Conservation (phyloP, 1,140 invertebrate genomes). For the Pseudomyrmex dendroicus region DNA sequence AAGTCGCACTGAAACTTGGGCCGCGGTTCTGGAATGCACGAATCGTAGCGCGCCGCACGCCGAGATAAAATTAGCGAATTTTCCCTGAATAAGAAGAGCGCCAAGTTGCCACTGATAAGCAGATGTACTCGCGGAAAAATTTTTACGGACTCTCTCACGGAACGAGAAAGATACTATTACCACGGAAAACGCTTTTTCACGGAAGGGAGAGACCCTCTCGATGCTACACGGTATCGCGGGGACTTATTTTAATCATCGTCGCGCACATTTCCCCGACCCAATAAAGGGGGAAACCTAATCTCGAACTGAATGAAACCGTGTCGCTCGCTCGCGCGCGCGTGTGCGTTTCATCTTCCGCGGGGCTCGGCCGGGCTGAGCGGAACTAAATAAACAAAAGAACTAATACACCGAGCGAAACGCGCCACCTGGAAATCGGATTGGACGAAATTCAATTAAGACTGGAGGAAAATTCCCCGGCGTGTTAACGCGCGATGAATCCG, state of each 20-base stretch:
- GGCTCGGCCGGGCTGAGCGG: background rate
- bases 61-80: conserved; percentile 41
- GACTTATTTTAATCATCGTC: conserved; percentile 48
- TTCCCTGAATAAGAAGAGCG: conserved; percentile 1
- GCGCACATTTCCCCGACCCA: background rate
- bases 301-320: conserved; percentile 47
- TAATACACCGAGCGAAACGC: conserved; percentile 60
- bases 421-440: conserved; percentile 80
- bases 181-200: background rate
- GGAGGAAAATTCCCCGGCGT: conserved; percentile 76
- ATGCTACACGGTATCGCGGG: background rate
- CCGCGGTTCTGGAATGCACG: background rate
- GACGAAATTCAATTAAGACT: conserved; percentile 82
- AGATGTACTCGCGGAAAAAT: background rate
- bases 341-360: conserved; percentile 42
- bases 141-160: conserved; percentile 6
- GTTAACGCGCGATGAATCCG: conserved; percentile 62
- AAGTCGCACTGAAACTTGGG: conserved; percentile 36
- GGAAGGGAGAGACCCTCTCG: no score
- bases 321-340: conserved; percentile 5
- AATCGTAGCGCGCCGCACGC: conserved; percentile 6
- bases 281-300: conserved; percentile 18
- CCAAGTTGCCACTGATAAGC: conserved; percentile 3
- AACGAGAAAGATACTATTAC: background rate
- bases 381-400: conserved; percentile 69